phyloP scores from a whole-genome alignment of 1,140 invertebrate species.

The Pseudomyrmex cubaensis region DNA sequence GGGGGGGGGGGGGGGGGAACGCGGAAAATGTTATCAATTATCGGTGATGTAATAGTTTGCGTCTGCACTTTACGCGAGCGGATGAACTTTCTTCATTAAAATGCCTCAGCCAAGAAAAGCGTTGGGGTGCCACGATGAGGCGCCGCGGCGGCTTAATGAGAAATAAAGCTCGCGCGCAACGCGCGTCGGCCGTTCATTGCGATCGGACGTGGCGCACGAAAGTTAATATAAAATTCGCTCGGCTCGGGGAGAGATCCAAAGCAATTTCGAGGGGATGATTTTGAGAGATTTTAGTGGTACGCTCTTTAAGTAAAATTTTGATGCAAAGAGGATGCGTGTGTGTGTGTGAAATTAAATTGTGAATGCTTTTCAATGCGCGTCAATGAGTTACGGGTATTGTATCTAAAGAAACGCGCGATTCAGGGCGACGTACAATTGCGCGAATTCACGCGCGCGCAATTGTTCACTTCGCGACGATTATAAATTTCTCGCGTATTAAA shows the following conservation, averaged over 20 bases:
- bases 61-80: conserved; percentile 55
- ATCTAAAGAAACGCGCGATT: too few relatives aligned
- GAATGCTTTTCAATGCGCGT: too few relatives aligned
- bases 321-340: too few relatives aligned
- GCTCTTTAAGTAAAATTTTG: too few relatives aligned
- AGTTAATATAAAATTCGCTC: conserved; percentile 19
- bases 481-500: too few relatives aligned
- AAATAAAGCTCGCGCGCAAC: conserved; percentile 50
- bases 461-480: too few relatives aligned
- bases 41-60: conserved; percentile 62
- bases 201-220: conserved; percentile 34
- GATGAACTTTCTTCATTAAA: conserved; percentile 58
- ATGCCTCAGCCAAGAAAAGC: conserved; percentile 55
- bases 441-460: too few relatives aligned
- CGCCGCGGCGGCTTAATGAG: conserved; percentile 38
- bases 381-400: too few relatives aligned
- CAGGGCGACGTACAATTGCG: too few relatives aligned
- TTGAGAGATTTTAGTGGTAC: not conserved
- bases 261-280: not conserved
- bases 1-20: not conserved
- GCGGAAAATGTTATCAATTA: conserved; percentile 60
- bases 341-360: too few relatives aligned
- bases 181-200: conserved; percentile 44
- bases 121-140: conserved; percentile 11
- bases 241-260: not conserved